A percentile compares a stretch with the other conserved stretches of the same genome.
phyloP scores from a whole-genome alignment of 2,797 vertebrate species.

The Hapalemur alaotrensis region DNA sequence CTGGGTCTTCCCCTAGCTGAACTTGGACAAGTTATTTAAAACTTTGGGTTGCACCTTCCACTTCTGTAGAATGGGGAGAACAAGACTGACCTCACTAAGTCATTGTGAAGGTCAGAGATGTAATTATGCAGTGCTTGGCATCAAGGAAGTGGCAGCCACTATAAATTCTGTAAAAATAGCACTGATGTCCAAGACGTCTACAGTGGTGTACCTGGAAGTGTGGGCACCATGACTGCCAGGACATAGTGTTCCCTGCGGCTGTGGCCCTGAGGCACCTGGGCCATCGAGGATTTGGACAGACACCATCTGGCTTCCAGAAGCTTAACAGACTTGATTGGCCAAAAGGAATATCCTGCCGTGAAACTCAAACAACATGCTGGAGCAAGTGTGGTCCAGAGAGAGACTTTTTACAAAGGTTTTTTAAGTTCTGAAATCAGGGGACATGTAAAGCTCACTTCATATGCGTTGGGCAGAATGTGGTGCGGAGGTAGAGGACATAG shows the following conservation, averaged over 20 bases:
- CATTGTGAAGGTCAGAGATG: too few relatives aligned
- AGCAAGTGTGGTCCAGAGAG: background rate
- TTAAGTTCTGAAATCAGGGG: background rate
- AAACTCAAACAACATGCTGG: background rate
- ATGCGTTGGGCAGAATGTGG: rapidly evolving
- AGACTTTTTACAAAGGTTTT: background rate
- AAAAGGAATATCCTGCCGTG: background rate
- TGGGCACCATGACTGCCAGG: background rate
- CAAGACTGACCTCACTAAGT: background rate
- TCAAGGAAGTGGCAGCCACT: too few relatives aligned
- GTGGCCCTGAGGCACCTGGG: background rate
- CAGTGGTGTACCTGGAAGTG: background rate
- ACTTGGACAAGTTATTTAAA: too few relatives aligned
- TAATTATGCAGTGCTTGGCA: rapidly evolving
- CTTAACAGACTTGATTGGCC: background rate
- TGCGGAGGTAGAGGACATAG: rapidly evolving
- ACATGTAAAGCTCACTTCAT: rapidly evolving
- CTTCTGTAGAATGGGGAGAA: background rate
- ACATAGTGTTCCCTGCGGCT: rapidly evolving
- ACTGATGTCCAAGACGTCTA: rapidly evolving
- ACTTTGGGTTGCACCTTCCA: background rate
- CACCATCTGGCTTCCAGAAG: background rate
- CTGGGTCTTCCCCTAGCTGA: rapidly evolving
- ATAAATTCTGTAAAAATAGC: background rate
- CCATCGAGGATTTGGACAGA: background rate